Evolutionary conservation across 2,888 invertebrate species (phyloP), one percentile per base, ranked within the genome.

Genomic region (Stramonita haemastoma): DNA sequence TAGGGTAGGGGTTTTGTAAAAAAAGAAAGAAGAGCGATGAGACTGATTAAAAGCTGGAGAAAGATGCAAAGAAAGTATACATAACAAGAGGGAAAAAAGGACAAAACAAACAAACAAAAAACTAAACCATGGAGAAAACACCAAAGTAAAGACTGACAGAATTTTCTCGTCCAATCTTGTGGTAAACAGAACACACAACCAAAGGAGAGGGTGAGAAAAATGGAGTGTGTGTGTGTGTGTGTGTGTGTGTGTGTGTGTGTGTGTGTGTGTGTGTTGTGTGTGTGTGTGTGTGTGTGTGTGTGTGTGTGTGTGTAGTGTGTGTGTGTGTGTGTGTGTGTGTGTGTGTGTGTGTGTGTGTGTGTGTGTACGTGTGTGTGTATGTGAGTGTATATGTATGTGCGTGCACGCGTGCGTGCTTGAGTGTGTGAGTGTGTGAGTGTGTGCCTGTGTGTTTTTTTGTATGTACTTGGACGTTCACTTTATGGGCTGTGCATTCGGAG

Each of bases 291-390:
- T 36, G 84, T 84, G 84, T 84, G 56, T n/a, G 84, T 84, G 32
- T n/a, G 84, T 36, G 84, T 84, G 84, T 84, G 36, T 84, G 32
- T 84, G n/a, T n/a, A n/a, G n/a, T n/a, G 26, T 84, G 84, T 84
- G 56, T 36, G 84, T 36, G 32, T 36, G 46, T 36, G 84, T 84
- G 84, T 36, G 15, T 56, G 84, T 66, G 66, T 66, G 66, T 66
- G 66, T 66, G 66, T 66, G 17, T 2, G 17, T 29, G 11, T 77
- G 22, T 77, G 4, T 29, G 2, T 77, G 22, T 29, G 22, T 77
- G 15, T 29, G 22, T 77, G 22, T 29, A 2, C n/a, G 15, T 29
- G 22, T 77, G 15, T 29, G 22, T 77, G 15, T 77, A 2, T 77
- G 15, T 77, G 22, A 15, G 15, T 77, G 22, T 77, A 11, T 29